Evolutionary conservation across 1,140 invertebrate species (phyloP).

Genomic region (Drosophila melanogaster): Release_6_plus_ISO1_MT NC_004354.4:9259001-9259500

Average conservation of each 20-base stretch:
- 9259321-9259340: constrained; percentile 37
- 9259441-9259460: neutral
- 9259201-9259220: constrained; percentile 19
- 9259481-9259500: neutral
- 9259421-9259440: neutral
- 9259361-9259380: too few relatives aligned
- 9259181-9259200: constrained; percentile 46
- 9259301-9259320: constrained; percentile 8
- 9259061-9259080: constrained; percentile 82
- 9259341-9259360: constrained; percentile 8
- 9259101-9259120: constrained; percentile 23
- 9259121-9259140: constrained; percentile 14
- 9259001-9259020: constrained; percentile 5
- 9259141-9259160: constrained; percentile 15
- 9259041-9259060: constrained; percentile 41
- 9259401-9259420: neutral
- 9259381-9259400: neutral
- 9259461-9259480: neutral
- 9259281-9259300: too few relatives aligned
- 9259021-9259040: constrained; percentile 14
- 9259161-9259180: constrained; percentile 31
- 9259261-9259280: neutral
- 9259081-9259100: constrained; percentile 54
- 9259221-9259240: neutral
- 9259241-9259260: neutral